Percentiles rank a stretch among this genome's conserved stretches.
phyloP scores from a whole-genome alignment of 2,113 vertebrate species.

The Euleptes europaea region DNA sequence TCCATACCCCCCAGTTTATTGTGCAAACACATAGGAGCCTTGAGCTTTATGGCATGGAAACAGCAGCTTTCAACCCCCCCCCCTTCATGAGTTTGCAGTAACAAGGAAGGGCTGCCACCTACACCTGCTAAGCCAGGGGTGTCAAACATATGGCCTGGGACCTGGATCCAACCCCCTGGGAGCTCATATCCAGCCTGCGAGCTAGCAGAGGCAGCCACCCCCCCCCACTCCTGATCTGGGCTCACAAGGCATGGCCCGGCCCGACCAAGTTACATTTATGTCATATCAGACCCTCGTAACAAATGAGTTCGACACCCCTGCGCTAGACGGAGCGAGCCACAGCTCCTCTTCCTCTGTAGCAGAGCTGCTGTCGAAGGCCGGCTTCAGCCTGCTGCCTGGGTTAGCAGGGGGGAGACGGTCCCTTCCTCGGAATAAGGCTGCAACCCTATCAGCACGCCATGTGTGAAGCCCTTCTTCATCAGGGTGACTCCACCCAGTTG shows the following conservation, averaged over 20 bases:
- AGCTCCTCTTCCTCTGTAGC: neutral
- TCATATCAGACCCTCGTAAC: too few relatives aligned
- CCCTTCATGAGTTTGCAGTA: neutral
- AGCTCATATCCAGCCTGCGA: too few relatives aligned
- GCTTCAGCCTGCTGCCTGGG: neutral
- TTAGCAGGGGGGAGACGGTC: neutral
- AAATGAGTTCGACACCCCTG: too few relatives aligned
- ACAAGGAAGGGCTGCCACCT: neutral
- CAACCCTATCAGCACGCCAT: neutral
- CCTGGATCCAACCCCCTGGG: too few relatives aligned
- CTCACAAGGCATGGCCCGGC: too few relatives aligned
- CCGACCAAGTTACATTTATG: too few relatives aligned
- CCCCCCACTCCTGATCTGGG: too few relatives aligned
- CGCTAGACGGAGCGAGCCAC: neutral
- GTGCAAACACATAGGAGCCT: neutral
- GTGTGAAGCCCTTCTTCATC: neutral
- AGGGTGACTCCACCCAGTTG: too few relatives aligned
- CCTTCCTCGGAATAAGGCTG: neutral
- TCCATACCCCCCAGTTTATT: too few relatives aligned
- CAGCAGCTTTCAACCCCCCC: neutral
- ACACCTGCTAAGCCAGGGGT: too few relatives aligned
- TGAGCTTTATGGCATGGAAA: neutral
- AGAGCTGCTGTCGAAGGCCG: neutral
- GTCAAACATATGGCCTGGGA: too few relatives aligned
- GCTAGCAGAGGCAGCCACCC: too few relatives aligned